phyloP scores from a whole-genome alignment of 2,888 invertebrate genomes.

The Philereme vetulata region DNA sequence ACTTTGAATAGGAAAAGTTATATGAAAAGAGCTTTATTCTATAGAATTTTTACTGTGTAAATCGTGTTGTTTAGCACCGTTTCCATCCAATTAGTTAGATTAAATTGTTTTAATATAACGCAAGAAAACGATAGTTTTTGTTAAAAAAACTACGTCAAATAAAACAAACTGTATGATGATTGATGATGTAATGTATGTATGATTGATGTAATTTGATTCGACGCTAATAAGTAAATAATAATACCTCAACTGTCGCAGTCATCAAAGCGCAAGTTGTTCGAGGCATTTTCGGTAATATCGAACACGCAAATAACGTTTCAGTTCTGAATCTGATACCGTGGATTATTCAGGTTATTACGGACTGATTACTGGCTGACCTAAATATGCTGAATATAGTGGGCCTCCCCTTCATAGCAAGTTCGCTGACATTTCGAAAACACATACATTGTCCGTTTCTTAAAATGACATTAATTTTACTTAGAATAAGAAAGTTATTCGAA shows the following conservation, averaged over 20 bases:
- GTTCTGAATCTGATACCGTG: constrained; percentile 53
- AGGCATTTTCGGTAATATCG: constrained; percentile 39
- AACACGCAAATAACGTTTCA: constrained; percentile 47
- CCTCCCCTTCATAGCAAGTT: constrained; percentile 41
- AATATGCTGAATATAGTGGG: constrained; percentile 53
- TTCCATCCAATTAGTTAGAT: too few species aligned
- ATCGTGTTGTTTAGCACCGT: constrained; percentile 1
- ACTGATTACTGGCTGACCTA: constrained; percentile 68
- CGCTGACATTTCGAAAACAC: constrained; percentile 34
- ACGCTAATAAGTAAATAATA: too few species aligned
- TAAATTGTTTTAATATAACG: too few species aligned
- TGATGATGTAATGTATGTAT: too few species aligned
- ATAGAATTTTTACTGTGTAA: constrained; percentile 24
- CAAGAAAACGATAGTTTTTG: too few species aligned
- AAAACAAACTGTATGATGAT: too few species aligned
- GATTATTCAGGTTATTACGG: constrained; percentile 64
- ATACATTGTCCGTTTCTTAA: constrained; percentile 17
- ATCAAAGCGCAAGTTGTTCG: constrained; percentile 23
- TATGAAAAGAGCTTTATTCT: constrained; percentile 21
- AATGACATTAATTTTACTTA: too few species aligned
- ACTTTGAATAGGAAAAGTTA: constrained; percentile 22
- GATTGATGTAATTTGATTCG: too few species aligned
- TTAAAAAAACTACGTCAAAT: too few species aligned
- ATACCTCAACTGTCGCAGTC: constrained; percentile 16
- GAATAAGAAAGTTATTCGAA: too few species aligned